Percentiles rank a stretch among this genome's conserved stretches.
phyloP scores from a whole-genome alignment of 2,113 vertebrate genomes.

The Labeo rohita region DNA sequence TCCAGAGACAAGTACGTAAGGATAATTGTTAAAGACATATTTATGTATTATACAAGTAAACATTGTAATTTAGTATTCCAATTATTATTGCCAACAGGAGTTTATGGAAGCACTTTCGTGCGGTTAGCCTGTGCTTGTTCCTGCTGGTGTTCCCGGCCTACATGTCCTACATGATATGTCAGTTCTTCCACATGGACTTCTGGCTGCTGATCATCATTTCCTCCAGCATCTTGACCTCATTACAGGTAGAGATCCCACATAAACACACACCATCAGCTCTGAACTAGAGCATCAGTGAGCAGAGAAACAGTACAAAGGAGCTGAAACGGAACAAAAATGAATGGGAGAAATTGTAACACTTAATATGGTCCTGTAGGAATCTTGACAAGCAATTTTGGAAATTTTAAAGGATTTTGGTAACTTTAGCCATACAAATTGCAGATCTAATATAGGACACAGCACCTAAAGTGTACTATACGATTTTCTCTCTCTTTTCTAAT shows the following conservation, averaged over 20 bases:
- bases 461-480: not conserved
- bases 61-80: not conserved
- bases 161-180: constrained; percentile 99
- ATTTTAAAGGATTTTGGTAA: not conserved
- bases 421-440: not conserved
- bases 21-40: not conserved
- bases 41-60: not conserved
- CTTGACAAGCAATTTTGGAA: not conserved
- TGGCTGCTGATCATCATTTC: constrained; percentile 99
- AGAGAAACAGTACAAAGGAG: not conserved
- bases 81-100: constrained; percentile 78
- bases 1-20: constrained; percentile 91
- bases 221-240: constrained; percentile 94
- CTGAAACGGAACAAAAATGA: not conserved
- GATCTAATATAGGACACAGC: not conserved
- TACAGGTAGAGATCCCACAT: constrained; percentile 82
- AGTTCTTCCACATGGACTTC: constrained; percentile 99
- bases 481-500: not conserved
- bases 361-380: not conserved
- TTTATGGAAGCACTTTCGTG: constrained; percentile 97
- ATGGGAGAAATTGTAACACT: not conserved
- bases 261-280: not conserved
- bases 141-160: constrained; percentile 94
- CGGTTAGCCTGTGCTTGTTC: constrained; percentile 93
- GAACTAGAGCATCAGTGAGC: not conserved